phyloP scores from a whole-genome alignment of 2,113 vertebrate species.

The Tachysurus vachellii region DNA sequence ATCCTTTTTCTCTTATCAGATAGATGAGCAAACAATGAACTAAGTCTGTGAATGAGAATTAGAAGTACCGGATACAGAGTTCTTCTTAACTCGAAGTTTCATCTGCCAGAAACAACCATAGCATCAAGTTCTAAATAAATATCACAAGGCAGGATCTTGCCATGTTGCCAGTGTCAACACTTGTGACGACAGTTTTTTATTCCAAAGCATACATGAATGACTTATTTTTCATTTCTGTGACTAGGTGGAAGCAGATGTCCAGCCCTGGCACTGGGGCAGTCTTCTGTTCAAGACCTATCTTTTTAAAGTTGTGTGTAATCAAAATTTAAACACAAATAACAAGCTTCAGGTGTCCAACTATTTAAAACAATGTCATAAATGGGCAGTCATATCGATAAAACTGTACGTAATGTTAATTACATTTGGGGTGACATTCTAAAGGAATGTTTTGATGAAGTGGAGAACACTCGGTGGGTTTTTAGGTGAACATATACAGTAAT shows the following conservation, averaged over 20 bases:
- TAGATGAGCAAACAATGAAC: slow-evolving; percentile 71
- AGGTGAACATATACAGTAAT: background rate
- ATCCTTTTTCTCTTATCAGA: slow-evolving; percentile 75
- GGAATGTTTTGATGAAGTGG: background rate
- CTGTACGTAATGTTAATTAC: slow-evolving; percentile 17
- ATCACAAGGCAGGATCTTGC: background rate
- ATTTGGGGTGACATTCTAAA: background rate
- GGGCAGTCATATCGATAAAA: slow-evolving; percentile 26
- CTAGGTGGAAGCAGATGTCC: slow-evolving; percentile 65
- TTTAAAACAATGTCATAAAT: slow-evolving; percentile 30
- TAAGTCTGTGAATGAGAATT: slow-evolving; percentile 34
- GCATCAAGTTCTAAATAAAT: background rate
- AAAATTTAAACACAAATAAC: slow-evolving; percentile 24
- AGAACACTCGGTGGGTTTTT: background rate
- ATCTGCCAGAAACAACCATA: background rate
- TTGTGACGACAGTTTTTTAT: background rate
- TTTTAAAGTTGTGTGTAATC: slow-evolving; percentile 2
- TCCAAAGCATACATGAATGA: background rate
- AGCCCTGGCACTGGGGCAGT: slow-evolving; percentile 54
- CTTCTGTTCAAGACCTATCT: slow-evolving; percentile 37
- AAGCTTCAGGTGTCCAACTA: slow-evolving; percentile 26
- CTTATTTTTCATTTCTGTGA: slow-evolving; percentile 30
- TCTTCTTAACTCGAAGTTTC: slow-evolving; percentile 2
- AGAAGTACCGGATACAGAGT: slow-evolving; percentile 16
- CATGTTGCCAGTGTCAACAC: background rate